Percentiles rank a stretch among this genome's conserved stretches.
Conservation (phyloP, 2,797 vertebrate species). For the Urophycis tenuis region DNA sequence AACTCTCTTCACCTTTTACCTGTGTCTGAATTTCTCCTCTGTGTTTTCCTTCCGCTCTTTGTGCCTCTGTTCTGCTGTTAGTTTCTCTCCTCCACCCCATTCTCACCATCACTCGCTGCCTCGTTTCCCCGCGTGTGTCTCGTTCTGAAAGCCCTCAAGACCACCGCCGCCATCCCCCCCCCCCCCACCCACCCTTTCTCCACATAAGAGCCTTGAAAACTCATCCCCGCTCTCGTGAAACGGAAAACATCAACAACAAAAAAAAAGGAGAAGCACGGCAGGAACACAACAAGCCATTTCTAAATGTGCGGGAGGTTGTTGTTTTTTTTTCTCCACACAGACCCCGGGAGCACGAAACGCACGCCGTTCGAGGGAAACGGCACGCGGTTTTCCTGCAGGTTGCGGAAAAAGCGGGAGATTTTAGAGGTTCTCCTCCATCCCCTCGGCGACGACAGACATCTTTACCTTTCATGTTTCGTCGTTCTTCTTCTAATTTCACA, state of each 20-base stretch:
- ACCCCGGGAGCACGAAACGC: no score
- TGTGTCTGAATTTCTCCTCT: background rate
- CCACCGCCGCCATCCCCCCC: no score
- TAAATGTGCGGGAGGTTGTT: background rate
- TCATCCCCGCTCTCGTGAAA: background rate
- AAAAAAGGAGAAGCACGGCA: background rate
- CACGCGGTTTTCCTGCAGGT: no score
- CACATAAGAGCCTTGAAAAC: background rate
- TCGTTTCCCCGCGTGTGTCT: background rate
- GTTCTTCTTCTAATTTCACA: background rate
- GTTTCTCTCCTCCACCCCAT: background rate
- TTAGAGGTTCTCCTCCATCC: background rate
- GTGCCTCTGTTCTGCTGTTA: slow-evolving; percentile 29
- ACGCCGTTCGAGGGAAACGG: no score
- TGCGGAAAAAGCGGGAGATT: no score
- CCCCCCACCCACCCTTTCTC: no score
- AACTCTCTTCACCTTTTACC: background rate
- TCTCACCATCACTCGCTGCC: background rate
- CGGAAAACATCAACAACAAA: no score
- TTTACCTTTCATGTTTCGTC: no score
- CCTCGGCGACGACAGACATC: background rate
- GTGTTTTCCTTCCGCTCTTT: slow-evolving; percentile 18
- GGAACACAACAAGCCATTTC: background rate
- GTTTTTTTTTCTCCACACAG: no score
- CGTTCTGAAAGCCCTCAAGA: background rate